Evolutionary conservation across 1,140 invertebrate species (phyloP).

Genomic region (Telenomus remus): DNA sequence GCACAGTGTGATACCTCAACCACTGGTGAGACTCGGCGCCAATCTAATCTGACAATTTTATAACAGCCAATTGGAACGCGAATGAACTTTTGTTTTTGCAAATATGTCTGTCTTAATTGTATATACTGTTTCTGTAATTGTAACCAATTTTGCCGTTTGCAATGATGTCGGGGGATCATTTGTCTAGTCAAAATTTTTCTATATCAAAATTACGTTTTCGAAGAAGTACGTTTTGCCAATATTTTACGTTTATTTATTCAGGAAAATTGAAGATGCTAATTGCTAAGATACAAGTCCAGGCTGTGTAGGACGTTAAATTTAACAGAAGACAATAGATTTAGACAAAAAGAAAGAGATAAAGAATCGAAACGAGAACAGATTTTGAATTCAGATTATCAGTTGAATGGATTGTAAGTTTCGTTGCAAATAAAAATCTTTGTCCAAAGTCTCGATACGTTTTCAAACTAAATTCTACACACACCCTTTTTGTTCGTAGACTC

Average conservation of each 20-base stretch:
- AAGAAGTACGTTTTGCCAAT: conserved; percentile 8
- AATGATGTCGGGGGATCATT: too few species aligned
- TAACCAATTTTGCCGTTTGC: too few species aligned
- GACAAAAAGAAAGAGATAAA: conserved; percentile 3
- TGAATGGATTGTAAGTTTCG: conserved; percentile 24
- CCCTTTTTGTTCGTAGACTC: background rate
- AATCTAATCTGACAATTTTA: conserved; percentile 32
- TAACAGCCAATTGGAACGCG: background rate
- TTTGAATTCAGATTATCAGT: conserved; percentile 17
- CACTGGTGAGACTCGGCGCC: conserved; percentile 67
- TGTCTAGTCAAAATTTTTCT: too few species aligned
- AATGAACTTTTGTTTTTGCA: too few species aligned
- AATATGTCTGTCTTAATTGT: too few species aligned
- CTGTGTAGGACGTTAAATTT: conserved; percentile 15
- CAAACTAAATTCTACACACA: conserved; percentile 5
- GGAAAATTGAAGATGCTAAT: conserved; percentile 14
- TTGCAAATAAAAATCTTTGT: conserved; percentile 13
- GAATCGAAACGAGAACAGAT: too few species aligned
- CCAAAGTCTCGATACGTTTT: conserved; percentile 3
- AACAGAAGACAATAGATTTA: conserved; percentile 11
- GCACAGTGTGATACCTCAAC: conserved; percentile 73
- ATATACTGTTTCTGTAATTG: too few species aligned
- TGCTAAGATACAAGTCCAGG: conserved; percentile 22
- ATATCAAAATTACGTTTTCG: too few species aligned
- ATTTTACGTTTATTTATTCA: conserved; percentile 18